Evolutionary conservation across 1,140 invertebrate species (phyloP).

Genomic region (Watersipora subatra): DNA sequence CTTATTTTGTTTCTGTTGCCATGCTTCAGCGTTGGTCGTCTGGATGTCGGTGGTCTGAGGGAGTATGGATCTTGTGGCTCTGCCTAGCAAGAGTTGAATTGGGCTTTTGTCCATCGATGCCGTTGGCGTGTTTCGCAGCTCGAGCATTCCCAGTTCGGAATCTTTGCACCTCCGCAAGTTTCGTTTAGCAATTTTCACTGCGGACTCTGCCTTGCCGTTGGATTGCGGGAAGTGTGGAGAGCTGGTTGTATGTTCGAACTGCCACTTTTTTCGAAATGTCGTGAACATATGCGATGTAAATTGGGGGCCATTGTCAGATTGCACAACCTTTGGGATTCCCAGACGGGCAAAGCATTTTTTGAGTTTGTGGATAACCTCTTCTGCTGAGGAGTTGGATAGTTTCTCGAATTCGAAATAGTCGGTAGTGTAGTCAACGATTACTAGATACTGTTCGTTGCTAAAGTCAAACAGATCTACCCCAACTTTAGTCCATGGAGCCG

Average conservation of each 20-base stretch:
- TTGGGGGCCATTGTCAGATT: conserved; percentile 5
- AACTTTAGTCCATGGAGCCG: background rate
- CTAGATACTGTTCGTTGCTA: background rate
- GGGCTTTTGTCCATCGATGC: conserved; percentile 12
- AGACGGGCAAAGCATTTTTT: background rate
- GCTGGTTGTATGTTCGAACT: conserved; percentile 8
- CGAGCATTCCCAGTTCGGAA: conserved; percentile 5
- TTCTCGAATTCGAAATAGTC: background rate
- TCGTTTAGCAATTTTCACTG: conserved; percentile 12
- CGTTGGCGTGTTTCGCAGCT: conserved; percentile 9
- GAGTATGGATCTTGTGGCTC: conserved; percentile 14
- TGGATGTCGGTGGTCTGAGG: conserved; percentile 8
- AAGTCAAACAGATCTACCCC: background rate
- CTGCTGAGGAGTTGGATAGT: background rate
- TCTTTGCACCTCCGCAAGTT: conserved; percentile 7
- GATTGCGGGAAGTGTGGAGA: conserved; percentile 9
- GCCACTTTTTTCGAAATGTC: conserved; percentile 1
- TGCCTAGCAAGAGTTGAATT: conserved; percentile 12
- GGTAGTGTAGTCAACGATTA: background rate
- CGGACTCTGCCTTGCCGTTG: conserved; percentile 13
- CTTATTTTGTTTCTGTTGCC: background rate
- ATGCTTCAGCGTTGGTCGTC: background rate
- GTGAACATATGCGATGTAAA: conserved; percentile 4
- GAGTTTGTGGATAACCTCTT: background rate
- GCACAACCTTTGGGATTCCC: background rate